A percentile compares a stretch with the other conserved stretches of the same genome.
phyloP scores from a whole-genome alignment of 2,888 invertebrate genomes.

The Auanema freiburgensis region DNA sequence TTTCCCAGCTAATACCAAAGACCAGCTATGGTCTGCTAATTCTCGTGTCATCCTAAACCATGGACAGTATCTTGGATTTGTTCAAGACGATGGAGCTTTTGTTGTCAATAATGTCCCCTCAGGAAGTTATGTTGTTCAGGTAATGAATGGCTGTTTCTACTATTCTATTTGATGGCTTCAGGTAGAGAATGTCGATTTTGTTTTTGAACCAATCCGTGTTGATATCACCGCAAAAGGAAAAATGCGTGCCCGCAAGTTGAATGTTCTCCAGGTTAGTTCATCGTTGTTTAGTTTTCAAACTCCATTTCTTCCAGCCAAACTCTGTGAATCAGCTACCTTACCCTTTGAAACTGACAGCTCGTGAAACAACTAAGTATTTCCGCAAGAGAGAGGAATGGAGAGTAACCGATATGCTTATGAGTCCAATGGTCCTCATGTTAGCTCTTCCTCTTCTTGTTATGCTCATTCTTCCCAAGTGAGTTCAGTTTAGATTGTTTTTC shows the following conservation, averaged over 20 bases:
- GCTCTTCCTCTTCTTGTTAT: constrained; percentile 50
- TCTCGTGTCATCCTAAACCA: constrained; percentile 58
- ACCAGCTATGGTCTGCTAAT: constrained; percentile 49
- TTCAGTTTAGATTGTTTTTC: constrained; percentile 1
- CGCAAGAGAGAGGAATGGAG: constrained; percentile 79
- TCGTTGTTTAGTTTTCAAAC: not conserved
- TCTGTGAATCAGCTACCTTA: constrained; percentile 78
- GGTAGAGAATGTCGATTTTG: constrained; percentile 80
- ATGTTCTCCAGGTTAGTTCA: constrained; percentile 78
- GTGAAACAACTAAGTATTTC: constrained; percentile 71
- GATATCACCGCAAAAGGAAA: constrained; percentile 98
- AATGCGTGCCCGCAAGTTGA: constrained; percentile 88
- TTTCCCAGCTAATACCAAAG: constrained; percentile 32
- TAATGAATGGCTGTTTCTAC: no score
- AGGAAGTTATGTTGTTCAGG: constrained; percentile 91
- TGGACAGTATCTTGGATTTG: constrained; percentile 53
- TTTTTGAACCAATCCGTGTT: constrained; percentile 90
- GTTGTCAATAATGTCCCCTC: constrained; percentile 80
- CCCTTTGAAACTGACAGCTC: constrained; percentile 84
- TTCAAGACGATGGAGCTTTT: constrained; percentile 86
- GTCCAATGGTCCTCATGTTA: constrained; percentile 78
- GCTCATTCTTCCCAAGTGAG: constrained; percentile 51
- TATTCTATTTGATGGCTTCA: constrained; percentile 10
- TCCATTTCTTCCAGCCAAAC: constrained; percentile 49
- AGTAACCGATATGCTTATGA: constrained; percentile 90